Conservation (phyloP, 1,140 invertebrate species). For the Hyphantria cunea region DNA sequence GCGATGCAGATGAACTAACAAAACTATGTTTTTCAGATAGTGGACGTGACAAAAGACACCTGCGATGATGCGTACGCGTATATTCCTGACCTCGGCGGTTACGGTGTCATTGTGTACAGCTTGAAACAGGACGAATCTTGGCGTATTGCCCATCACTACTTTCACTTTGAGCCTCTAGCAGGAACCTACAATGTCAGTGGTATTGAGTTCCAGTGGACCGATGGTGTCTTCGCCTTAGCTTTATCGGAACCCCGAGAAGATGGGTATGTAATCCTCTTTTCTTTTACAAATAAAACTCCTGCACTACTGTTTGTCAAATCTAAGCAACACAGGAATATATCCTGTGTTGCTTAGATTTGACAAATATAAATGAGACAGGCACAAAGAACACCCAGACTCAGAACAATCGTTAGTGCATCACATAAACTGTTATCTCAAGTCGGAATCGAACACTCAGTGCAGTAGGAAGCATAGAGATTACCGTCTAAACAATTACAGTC, state of each 20-base stretch:
- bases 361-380: too few relatives aligned
- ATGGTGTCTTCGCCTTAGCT: slow-evolving; percentile 88
- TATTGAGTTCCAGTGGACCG: slow-evolving; percentile 90
- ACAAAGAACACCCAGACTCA: too few relatives aligned
- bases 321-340: too few relatives aligned
- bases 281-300: too few relatives aligned
- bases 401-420: too few relatives aligned
- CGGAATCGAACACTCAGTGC: too few relatives aligned
- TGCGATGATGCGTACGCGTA: slow-evolving; percentile 90
- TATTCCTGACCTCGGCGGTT: slow-evolving; percentile 87
- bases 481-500: too few relatives aligned
- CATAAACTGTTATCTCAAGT: too few relatives aligned
- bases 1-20: too few relatives aligned
- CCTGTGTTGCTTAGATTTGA: too few relatives aligned
- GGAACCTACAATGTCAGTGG: slow-evolving; percentile 88
- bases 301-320: too few relatives aligned
- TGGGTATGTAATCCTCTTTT: slow-evolving; percentile 58
- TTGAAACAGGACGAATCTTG: slow-evolving; percentile 88
- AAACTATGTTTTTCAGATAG: slow-evolving; percentile 71
- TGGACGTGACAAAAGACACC: slow-evolving; percentile 85
- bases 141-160: slow-evolving; percentile 90
- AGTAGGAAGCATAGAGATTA: too few relatives aligned
- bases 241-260: slow-evolving; percentile 83
- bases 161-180: slow-evolving; percentile 90
- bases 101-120: slow-evolving; percentile 89